Percentiles rank a stretch among this genome's conserved stretches.
Conservation (phyloP, 1,140 invertebrate genomes). For the Saccostrea glomerata region DNA sequence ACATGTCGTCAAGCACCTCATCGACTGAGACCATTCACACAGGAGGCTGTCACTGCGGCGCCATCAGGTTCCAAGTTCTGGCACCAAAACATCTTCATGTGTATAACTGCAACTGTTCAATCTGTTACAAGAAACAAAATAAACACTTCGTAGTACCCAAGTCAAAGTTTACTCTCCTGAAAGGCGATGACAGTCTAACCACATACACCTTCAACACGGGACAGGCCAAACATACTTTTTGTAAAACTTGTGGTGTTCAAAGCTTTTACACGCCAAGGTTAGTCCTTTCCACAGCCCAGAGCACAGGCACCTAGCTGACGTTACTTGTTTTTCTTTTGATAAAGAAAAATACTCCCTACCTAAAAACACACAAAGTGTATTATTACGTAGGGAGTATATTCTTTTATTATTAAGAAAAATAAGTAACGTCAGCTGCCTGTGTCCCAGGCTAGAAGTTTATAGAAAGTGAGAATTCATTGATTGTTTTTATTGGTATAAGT, state of each 20-base stretch:
- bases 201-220: conserved; percentile 82
- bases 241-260: conserved; percentile 81
- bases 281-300: not conserved
- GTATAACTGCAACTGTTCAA: conserved; percentile 81
- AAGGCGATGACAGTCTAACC: conserved; percentile 79
- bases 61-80: conserved; percentile 79
- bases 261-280: conserved; percentile 81
- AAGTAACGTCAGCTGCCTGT: no score
- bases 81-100: conserved; percentile 77
- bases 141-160: conserved; percentile 80
- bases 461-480: no score
- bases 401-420: no score
- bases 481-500: no score
- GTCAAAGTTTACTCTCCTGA: conserved; percentile 78
- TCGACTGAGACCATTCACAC: conserved; percentile 63
- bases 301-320: not conserved
- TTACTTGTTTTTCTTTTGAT: not conserved
- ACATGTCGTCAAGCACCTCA: not conserved
- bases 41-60: conserved; percentile 82
- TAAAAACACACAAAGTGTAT: no score
- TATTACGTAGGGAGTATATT: no score
- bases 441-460: no score
- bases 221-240: conserved; percentile 81
- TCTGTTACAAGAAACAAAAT: conserved; percentile 81
- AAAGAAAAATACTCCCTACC: no score